These are phyloP conservation scores for Acrobeloides nanus DNA, from an alignment of 2,888 invertebrate genomes.

Conservation along the genomic window DNA sequence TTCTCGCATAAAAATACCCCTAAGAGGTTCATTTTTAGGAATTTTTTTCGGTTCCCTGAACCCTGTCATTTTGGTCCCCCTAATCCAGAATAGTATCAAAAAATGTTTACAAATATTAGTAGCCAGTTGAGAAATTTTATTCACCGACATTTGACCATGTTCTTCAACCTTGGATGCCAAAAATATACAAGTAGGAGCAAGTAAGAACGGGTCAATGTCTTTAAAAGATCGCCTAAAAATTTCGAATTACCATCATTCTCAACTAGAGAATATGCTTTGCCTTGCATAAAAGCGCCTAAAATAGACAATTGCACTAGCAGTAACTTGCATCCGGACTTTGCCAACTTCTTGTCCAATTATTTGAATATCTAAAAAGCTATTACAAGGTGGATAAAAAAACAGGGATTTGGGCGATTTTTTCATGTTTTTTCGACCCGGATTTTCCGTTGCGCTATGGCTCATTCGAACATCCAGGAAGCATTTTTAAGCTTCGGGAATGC, in stretches of 20 bases:
- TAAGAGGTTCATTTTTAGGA: no score
- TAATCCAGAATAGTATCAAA: not conserved
- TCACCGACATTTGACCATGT: constrained; percentile 94
- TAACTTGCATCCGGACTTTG: constrained; percentile 79
- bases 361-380: constrained; percentile 66
- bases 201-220: constrained; percentile 87
- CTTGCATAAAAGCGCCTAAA: constrained; percentile 86
- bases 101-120: not conserved
- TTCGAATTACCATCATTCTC: not conserved
- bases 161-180: constrained; percentile 93
- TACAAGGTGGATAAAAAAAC: not conserved
- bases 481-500: no score
- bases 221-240: constrained; percentile 75
- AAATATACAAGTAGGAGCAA: constrained; percentile 93
- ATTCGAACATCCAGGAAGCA: no score
- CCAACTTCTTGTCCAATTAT: constrained; percentile 74
- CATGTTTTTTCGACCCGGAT: no score
- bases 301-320: constrained; percentile 97
- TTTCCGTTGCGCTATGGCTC: no score
- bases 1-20: no score
- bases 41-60: no score
- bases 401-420: no score
- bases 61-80: no score
- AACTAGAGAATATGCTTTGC: constrained; percentile 32
- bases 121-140: constrained; percentile 63